phyloP scores from a whole-genome alignment of 2,888 invertebrate genomes.

The Eilema caniola region DNA sequence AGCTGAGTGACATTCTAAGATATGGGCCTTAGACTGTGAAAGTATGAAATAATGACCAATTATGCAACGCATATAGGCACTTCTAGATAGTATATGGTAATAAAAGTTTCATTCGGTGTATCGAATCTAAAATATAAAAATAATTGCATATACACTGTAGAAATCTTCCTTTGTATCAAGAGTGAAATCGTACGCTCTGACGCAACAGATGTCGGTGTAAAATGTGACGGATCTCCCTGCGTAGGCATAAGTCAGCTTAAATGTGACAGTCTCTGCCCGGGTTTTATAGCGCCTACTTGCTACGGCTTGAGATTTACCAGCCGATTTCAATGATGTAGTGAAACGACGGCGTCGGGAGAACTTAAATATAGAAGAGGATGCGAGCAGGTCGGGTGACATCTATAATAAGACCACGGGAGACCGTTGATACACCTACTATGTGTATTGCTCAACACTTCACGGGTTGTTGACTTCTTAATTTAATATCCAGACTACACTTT shows the following conservation, averaged over 20 bases:
- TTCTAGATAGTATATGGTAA: constrained; percentile 31
- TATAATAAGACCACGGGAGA: constrained; percentile 85
- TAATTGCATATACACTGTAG: constrained; percentile 37
- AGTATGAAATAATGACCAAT: constrained; percentile 30
- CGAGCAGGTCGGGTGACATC: constrained; percentile 86
- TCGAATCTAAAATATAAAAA: constrained; percentile 35
- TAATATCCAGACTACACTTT: constrained; percentile 32
- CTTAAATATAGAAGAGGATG: constrained; percentile 85
- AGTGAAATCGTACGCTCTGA: constrained; percentile 36
- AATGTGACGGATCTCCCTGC: constrained; percentile 33
- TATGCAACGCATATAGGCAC: constrained; percentile 13
- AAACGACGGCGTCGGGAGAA: constrained; percentile 69
- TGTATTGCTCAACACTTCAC: constrained; percentile 80
- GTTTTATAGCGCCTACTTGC: constrained; percentile 52
- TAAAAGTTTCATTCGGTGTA: constrained; percentile 41
- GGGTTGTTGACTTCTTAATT: constrained; percentile 78
- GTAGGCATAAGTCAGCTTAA: constrained; percentile 38
- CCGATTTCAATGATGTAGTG: constrained; percentile 66
- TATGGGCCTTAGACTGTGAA: too few species aligned
- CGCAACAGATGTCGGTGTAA: constrained; percentile 37
- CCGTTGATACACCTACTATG: constrained; percentile 74
- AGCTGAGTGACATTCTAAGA: too few species aligned
- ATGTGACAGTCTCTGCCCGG: constrained; percentile 30
- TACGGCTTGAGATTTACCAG: constrained; percentile 60
- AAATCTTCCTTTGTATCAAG: constrained; percentile 34